phyloP scores from a whole-genome alignment of 1,140 invertebrate genomes.

The Chrysomallon squamiferum region DNA sequence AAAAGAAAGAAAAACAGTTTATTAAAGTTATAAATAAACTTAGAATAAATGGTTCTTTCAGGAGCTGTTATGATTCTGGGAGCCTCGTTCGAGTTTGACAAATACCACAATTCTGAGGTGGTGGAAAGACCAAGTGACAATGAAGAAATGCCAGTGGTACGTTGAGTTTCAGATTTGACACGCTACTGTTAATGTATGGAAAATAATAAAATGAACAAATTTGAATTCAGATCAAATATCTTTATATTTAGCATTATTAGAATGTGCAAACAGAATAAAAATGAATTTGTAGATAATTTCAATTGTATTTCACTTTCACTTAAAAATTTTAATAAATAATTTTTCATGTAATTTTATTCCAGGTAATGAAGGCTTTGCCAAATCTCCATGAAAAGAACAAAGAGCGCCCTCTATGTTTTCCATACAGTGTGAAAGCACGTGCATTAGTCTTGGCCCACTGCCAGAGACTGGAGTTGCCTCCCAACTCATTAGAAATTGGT shows the following conservation, averaged over 20 bases:
- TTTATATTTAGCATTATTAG: no score
- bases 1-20: no score
- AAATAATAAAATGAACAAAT: no score
- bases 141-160: slow-evolving; percentile 90
- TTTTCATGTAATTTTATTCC: slow-evolving; percentile 50
- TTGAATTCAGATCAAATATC: no score
- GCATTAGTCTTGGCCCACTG: slow-evolving; percentile 95
- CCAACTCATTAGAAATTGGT: slow-evolving; percentile 78
- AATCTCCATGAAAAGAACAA: slow-evolving; percentile 95
- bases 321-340: neutral
- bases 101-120: slow-evolving; percentile 92
- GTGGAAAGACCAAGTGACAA: slow-evolving; percentile 93
- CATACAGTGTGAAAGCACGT: slow-evolving; percentile 97
- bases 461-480: slow-evolving; percentile 79
- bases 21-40: no score
- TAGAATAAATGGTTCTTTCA: no score
- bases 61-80: slow-evolving; percentile 94
- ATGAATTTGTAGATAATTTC: no score
- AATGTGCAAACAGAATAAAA: no score
- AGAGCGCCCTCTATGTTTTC: slow-evolving; percentile 88
- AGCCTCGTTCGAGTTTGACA: slow-evolving; percentile 95
- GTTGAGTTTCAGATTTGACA: no score
- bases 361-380: slow-evolving; percentile 89
- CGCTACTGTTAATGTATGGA: no score
- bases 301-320: neutral